These are phyloP conservation scores for Pygocentrus nattereri DNA, from an alignment of 2,797 vertebrate species.

Conservation along the genomic window DNA sequence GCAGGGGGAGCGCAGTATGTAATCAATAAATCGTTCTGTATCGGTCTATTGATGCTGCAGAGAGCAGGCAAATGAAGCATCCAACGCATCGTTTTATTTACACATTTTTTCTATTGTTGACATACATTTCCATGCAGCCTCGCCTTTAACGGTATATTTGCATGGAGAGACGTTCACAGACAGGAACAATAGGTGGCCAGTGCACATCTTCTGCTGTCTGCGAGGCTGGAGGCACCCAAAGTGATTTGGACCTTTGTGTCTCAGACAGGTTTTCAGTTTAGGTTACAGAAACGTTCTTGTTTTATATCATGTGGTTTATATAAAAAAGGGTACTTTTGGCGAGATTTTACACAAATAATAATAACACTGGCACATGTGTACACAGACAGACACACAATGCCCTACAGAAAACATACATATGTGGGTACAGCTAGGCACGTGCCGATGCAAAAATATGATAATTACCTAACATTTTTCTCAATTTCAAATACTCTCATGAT, in stretches of 20 bases:
- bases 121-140: conserved; percentile 31
- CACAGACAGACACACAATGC: neutral
- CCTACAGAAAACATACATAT: neutral
- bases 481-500: no score
- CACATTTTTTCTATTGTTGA: neutral
- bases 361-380: neutral
- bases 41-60: conserved; percentile 8
- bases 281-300: neutral
- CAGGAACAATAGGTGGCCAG: conserved; percentile 47
- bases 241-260: conserved; percentile 1
- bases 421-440: neutral
- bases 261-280: neutral
- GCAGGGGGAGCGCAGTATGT: neutral
- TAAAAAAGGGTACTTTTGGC: conserved; percentile 18
- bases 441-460: no score
- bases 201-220: conserved; percentile 24
- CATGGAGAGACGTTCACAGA: conserved; percentile 19
- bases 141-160: conserved; percentile 33
- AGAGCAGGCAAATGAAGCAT: neutral
- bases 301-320: neutral
- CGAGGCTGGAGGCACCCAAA: neutral
- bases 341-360: neutral
- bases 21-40: neutral
- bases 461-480: no score
- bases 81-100: neutral